Evolutionary conservation across 2,113 vertebrate genomes (phyloP).

Genomic region (Mungos mungo): DNA sequence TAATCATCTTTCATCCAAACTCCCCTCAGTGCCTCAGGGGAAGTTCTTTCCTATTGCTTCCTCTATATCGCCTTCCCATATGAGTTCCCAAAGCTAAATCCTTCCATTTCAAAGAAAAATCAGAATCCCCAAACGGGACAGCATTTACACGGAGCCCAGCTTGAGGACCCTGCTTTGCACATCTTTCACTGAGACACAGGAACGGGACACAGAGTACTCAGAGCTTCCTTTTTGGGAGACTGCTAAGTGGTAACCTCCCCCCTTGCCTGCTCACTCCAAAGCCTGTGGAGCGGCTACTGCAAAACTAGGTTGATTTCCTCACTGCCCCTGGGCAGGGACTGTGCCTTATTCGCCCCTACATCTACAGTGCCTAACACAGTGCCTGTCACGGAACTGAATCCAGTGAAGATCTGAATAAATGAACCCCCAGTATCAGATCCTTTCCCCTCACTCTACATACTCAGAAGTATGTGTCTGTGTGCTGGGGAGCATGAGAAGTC

Average conservation of each 20-base stretch:
- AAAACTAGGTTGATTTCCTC: background rate
- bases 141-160: background rate
- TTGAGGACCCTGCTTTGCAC: background rate
- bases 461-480: background rate
- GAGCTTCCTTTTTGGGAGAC: background rate
- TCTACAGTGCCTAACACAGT: background rate
- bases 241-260: background rate
- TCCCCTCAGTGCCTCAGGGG: background rate
- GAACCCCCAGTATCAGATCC: background rate
- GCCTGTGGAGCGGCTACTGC: background rate
- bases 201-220: background rate
- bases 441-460: background rate
- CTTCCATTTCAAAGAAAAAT: constrained; percentile 24
- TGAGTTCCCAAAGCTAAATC: background rate
- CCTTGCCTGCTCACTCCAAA: fast-evolving
- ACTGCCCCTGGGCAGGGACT: background rate
- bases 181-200: background rate
- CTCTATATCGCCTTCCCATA: background rate
- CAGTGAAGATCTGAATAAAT: background rate
- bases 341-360: background rate
- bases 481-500: background rate
- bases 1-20: background rate
- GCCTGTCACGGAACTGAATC: background rate
- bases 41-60: background rate
- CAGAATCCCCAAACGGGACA: background rate